Base-by-base conservation (phyloP, 2,797 vertebrate species). In the Coregonus sp. region DNA sequence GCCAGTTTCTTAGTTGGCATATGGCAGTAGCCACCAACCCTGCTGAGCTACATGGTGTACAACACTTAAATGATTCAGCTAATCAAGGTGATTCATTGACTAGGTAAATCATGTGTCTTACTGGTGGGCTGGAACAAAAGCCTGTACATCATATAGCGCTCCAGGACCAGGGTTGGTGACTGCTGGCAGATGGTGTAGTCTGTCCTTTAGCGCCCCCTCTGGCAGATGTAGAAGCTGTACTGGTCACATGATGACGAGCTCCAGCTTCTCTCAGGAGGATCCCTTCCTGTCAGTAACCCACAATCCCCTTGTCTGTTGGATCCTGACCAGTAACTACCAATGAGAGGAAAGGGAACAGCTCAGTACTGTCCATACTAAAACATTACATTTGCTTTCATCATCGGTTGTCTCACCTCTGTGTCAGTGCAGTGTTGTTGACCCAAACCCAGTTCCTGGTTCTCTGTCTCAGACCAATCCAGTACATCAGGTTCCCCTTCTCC, bases 401-500 rank as follows among this genome's bases (percentile, higher is more conserved):
- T 11, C 16, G 14, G 4, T 52, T 47, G 52, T 75, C 72, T 74
- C 37, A 94, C 94, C 90, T 88, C 51, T 82, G 1, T 51, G 0
- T 16, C 78, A 88, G 63, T 7, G 1, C 7, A 1, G 40, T 78
- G 47, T 87, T 77, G 88, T 92, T 80, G 37, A 91, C 78, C 93
- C 93, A 95, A 69, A 59, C 84, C 93, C 93, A 94, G 0, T 14
- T 1, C 12, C 1, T 0, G 1, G 0, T 25, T 0, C 0, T 61
- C 0, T 15, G 4, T 31, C 15, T 89, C 77, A 94, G 87, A 0
- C 94, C 94, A 1, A 95, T 93, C 94, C 94, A 95, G 81, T 92
- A 94, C 1, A 63, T 3, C 78, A 88, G 1, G 0, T 7, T 66
- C 3, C 86, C 90, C 0, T 74, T 54, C 0, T 4, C 0, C 52